phyloP scores from a whole-genome alignment of 2,888 invertebrate genomes.

The Caenorhabditis becei region DNA sequence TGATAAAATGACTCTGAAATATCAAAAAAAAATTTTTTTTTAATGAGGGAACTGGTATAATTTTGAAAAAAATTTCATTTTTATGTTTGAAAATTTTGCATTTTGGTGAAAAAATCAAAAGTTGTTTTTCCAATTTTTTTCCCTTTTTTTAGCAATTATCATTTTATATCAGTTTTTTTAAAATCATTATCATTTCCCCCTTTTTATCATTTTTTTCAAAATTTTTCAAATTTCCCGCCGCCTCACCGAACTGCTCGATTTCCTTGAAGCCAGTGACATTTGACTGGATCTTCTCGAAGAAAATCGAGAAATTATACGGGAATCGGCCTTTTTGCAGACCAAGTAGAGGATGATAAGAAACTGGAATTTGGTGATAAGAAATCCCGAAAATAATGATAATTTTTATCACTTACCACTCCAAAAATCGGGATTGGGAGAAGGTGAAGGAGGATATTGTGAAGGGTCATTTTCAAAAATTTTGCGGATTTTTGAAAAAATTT shows the following conservation, averaged over 20 bases:
- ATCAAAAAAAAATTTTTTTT: no score
- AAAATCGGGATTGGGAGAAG: constrained; percentile 64
- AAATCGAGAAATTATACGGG: constrained; percentile 49
- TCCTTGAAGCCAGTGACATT: constrained; percentile 38
- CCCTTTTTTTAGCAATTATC: no score
- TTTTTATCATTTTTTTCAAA: background rate
- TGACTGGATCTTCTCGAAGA: constrained; percentile 59
- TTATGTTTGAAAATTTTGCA: background rate
- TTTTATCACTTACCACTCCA: constrained; percentile 54
- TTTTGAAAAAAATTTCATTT: no score
- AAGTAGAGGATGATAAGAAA: constrained; percentile 59
- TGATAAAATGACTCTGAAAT: no score
- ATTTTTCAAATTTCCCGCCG: background rate
- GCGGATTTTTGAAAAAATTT: background rate
- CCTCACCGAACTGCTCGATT: constrained; percentile 30
- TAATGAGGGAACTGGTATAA: no score
- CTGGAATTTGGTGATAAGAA: no score
- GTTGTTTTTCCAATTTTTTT: no score
- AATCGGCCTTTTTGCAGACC: constrained; percentile 62
- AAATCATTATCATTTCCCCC: no score
- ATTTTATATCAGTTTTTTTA: no score
- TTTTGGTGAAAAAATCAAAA: background rate
- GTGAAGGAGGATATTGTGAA: constrained; percentile 70
- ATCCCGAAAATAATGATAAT: no score
- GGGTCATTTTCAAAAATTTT: constrained; percentile 59